Evolutionary conservation across 2,888 invertebrate genomes (phyloP).

Genomic region (Margaritifera margaritifera): DNA sequence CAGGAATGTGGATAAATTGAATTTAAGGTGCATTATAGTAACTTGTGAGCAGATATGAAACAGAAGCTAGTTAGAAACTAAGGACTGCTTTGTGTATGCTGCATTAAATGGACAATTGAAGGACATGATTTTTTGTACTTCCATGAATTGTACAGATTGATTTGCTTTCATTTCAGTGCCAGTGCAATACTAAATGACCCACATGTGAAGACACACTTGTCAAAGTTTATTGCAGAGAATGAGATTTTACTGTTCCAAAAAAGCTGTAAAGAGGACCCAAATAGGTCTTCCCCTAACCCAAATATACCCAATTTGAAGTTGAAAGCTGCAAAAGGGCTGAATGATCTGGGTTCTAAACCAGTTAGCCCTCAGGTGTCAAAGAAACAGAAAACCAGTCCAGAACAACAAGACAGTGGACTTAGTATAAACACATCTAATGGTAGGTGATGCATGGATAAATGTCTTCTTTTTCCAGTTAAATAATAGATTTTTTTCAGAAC

Average conservation of each 20-base stretch:
- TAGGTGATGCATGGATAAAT: not conserved
- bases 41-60: too few relatives aligned
- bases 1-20: too few relatives aligned
- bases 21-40: too few relatives aligned
- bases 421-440: constrained; percentile 28
- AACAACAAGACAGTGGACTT: constrained; percentile 42
- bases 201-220: constrained; percentile 60
- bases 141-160: too few relatives aligned
- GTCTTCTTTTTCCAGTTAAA: too few relatives aligned
- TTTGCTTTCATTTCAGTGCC: constrained; percentile 52
- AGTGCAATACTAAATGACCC: constrained; percentile 62
- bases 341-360: not conserved
- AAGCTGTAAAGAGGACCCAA: constrained; percentile 30
- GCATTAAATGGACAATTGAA: too few relatives aligned
- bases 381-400: not conserved
- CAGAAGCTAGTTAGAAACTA: too few relatives aligned
- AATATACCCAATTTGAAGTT: not conserved
- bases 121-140: too few relatives aligned
- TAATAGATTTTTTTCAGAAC: too few relatives aligned
- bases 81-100: too few relatives aligned
- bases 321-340: not conserved
- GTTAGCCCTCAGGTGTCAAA: not conserved
- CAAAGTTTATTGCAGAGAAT: constrained; percentile 60
- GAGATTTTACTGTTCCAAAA: constrained; percentile 54
- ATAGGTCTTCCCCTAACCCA: constrained; percentile 7